Evolutionary conservation across 2,113 vertebrate genomes (phyloP).

Genomic region (Laticauda colubrina): DNA sequence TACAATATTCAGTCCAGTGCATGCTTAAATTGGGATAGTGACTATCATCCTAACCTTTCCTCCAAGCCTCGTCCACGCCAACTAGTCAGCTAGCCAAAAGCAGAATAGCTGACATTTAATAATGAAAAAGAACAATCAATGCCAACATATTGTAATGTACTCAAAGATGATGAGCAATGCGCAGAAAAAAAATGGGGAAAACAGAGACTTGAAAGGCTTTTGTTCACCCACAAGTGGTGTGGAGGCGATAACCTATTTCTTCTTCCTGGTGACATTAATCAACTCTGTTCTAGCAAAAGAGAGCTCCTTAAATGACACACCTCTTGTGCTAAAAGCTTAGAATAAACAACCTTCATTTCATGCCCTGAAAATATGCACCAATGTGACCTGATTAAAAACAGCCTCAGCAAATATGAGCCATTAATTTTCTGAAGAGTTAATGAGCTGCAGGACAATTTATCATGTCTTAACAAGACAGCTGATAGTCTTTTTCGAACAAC

Average conservation of each 20-base stretch:
- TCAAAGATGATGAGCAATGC: constrained; percentile 3
- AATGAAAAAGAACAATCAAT: not conserved
- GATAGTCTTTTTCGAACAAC: constrained; percentile 18
- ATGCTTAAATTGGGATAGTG: not conserved
- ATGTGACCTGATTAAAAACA: not conserved
- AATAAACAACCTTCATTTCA: not conserved
- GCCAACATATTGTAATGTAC: fast-evolving
- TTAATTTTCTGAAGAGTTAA: not conserved
- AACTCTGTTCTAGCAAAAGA: fast-evolving
- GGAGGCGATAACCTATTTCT: constrained; percentile 28
- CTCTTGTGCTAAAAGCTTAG: constrained; percentile 22
- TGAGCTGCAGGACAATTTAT: constrained; percentile 9
- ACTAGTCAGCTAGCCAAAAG: too few relatives aligned
- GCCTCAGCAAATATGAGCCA: not conserved
- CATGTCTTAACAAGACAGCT: not conserved
- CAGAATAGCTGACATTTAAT: not conserved
- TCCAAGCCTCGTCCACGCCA: not conserved
- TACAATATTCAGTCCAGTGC: not conserved
- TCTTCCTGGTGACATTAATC: not conserved
- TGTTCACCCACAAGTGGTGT: not conserved
- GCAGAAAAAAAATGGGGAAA: constrained; percentile 12
- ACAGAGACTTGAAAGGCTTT: constrained; percentile 31
- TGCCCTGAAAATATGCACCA: not conserved
- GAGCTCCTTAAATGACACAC: fast-evolving
- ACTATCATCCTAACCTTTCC: not conserved